Conservation (phyloP, 2,797 vertebrate species). For the Argya squamiceps region DNA sequence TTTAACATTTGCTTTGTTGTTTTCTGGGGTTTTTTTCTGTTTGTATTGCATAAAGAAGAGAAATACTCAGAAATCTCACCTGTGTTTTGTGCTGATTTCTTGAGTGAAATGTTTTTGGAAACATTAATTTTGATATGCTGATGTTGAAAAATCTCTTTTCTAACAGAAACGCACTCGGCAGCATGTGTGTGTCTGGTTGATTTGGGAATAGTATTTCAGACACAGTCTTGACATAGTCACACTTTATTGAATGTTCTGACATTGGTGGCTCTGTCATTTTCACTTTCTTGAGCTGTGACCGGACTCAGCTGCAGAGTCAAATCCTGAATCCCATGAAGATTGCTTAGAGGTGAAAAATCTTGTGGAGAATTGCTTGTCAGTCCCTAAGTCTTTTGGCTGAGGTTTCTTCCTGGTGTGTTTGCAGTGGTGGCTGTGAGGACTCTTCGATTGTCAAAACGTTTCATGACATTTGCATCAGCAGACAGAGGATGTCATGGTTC, state of each 20-base stretch:
- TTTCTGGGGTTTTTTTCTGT: no score
- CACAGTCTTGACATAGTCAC: background rate
- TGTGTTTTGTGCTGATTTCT: background rate
- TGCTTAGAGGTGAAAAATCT: background rate
- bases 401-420: background rate
- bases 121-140: background rate
- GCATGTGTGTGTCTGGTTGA: background rate
- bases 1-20: background rate
- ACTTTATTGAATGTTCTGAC: background rate
- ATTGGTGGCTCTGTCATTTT: background rate
- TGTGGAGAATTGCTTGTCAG: background rate
- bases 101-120: background rate
- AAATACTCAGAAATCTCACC: background rate
- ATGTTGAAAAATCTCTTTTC: background rate
- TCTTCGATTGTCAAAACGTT: rapidly evolving
- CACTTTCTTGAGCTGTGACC: background rate
- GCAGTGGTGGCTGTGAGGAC: background rate
- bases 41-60: background rate
- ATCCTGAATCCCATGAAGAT: background rate
- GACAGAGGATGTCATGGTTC: no score
- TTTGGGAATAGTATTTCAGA: background rate
- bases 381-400: background rate
- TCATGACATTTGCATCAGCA: background rate
- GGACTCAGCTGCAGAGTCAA: background rate
- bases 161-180: background rate